Evolutionary conservation across 2,888 invertebrate genomes (phyloP), one percentile per base, ranked within the genome.

Genomic region (Heliconius ismenius): DNA sequence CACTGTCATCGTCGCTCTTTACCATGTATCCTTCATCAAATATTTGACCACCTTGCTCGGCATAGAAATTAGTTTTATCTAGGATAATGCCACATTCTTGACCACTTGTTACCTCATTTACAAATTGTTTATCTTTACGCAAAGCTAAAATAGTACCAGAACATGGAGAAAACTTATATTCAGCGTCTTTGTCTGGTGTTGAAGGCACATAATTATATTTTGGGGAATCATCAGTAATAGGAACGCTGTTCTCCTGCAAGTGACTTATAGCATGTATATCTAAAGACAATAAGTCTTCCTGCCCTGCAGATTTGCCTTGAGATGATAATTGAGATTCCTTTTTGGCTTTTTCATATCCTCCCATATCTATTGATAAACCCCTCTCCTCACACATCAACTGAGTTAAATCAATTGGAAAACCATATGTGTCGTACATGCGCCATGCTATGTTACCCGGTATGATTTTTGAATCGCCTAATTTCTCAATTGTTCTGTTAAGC

Each of bases 41-140:
- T 84, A 98, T 99, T 94, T 99, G 99, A 21, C 99, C 99, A 80
- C 99, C 99, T 92, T 99, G 98, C 91, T 99, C 99, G 1, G 99
- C 99, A 91, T 99, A 99, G 91, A 99, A 99, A 89, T 95, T 97
- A 0, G 99, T 99, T 84, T 95, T 95, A 89, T 99, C 98, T 78
- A 99, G 93, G 81, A 99, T 93, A 76, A 99, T 92, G 26, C 98
- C 99, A 89, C 98, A 98, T 89, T 98, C 98, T 85, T 98, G 96
- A 0, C 98, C 98, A 43, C 97, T 96, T 54, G 89, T 92, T 13
- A 98, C 97, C 88, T 96, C 95, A 80, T 97, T 95, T 0, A 99
- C 98, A 94, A 99, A 99, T 86, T 96, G 91, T 87, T 98, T 98
- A 77, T 97, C 95, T 83, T 92, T 95, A 65, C 98, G 95, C 65